Evolutionary conservation across 2,888 invertebrate genomes (phyloP).

Genomic region (Coelopa pilipes): DNA sequence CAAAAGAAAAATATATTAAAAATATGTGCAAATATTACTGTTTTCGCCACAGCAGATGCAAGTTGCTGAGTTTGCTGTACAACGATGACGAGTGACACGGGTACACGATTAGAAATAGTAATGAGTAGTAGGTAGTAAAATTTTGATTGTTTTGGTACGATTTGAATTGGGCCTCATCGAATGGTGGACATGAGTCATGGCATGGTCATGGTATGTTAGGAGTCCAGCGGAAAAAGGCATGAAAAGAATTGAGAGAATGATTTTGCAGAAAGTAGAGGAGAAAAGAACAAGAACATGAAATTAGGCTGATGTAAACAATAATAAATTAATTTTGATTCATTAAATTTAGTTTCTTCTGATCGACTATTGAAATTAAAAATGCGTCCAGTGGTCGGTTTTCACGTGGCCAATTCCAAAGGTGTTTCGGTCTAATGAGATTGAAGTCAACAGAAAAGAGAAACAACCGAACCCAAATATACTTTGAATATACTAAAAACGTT

Average conservation of each 20-base stretch:
- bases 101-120: no score
- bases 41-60: conserved; percentile 34
- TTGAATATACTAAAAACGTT: no score
- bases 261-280: conserved; percentile 13
- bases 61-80: conserved; percentile 43
- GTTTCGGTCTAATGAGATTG: no score
- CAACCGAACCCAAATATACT: no score
- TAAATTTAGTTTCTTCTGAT: no score
- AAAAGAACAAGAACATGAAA: conserved; percentile 3
- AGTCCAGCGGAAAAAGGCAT: conserved; percentile 40
- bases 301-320: neutral
- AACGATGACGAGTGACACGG: neutral
- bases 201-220: conserved; percentile 10
- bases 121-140: no score
- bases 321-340: conserved; percentile 6
- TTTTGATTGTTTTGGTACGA: neutral
- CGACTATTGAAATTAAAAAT: neutral
- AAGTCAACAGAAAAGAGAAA: no score
- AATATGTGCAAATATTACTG: conserved; percentile 22
- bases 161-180: conserved; percentile 10
- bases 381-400: neutral
- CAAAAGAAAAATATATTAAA: no score
- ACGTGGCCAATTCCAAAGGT: no score
- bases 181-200: neutral
- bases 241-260: conserved; percentile 20